Evolutionary conservation across 2,113 vertebrate genomes (phyloP).

Genomic region (Atherinomorus stipes): DNA sequence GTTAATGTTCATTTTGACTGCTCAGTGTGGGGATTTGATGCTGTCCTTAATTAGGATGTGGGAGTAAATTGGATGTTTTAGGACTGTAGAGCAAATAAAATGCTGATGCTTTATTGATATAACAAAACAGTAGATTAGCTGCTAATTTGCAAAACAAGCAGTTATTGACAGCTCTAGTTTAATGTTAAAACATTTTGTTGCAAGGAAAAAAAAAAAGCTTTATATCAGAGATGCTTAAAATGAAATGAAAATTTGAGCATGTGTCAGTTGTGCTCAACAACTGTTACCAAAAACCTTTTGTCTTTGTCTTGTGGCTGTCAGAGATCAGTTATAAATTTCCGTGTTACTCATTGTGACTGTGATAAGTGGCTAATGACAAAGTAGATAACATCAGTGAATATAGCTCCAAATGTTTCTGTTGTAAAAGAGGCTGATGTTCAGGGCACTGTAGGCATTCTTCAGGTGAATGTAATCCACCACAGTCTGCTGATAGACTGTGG

Average conservation of each 20-base stretch:
- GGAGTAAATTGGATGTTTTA: not conserved
- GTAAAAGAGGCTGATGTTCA: conserved; percentile 50
- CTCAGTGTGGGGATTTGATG: not conserved
- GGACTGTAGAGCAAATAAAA: not conserved
- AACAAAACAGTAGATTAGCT: not conserved
- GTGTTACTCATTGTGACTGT: conserved; percentile 24
- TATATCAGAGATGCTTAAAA: not conserved
- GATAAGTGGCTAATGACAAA: not conserved
- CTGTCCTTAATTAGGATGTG: not conserved
- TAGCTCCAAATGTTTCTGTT: conserved; percentile 40
- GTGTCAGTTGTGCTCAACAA: not conserved
- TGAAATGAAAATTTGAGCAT: too few relatives aligned
- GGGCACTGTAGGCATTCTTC: conserved; percentile 45
- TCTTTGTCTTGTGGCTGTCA: conserved; percentile 29
- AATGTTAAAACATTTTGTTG: conserved; percentile 1
- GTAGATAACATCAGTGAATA: conserved; percentile 19
- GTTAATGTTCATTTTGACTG: not conserved
- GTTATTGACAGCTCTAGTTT: not conserved
- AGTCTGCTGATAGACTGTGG: conserved; percentile 24
- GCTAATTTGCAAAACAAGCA: not conserved
- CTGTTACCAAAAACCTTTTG: conserved; percentile 24
- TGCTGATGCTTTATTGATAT: conserved; percentile 3
- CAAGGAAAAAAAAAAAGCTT: not conserved
- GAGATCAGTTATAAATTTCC: conserved; percentile 8
- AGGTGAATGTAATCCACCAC: conserved; percentile 72